phyloP scores from a whole-genome alignment of 92 coral and sea anemone species.

The Epizoanthus fatuus region DNA sequence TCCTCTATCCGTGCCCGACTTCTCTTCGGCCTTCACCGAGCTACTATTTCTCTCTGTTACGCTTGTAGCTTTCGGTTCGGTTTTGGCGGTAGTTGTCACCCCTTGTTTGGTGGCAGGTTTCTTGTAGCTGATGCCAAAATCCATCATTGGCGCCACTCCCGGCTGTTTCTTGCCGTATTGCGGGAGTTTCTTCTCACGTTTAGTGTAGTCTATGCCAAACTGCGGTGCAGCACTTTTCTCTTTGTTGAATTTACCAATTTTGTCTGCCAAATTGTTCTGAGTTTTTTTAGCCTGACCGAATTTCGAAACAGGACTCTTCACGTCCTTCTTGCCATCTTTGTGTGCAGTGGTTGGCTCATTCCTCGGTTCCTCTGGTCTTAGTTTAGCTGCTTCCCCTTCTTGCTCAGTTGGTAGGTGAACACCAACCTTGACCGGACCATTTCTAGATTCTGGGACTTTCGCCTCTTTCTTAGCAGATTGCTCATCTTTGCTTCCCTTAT shows the following conservation, averaged over 20 bases:
- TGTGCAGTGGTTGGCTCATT: neutral
- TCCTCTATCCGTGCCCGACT: neutral
- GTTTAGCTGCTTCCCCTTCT: neutral
- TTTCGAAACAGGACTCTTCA: constrained; percentile 8
- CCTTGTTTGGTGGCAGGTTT: constrained; percentile 5
- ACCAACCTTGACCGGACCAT: neutral
- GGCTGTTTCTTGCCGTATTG: neutral
- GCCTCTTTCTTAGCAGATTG: constrained; percentile 18
- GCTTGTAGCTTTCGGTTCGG: neutral
- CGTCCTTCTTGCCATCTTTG: constrained; percentile 4
- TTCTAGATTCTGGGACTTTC: neutral
- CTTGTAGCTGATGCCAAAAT: constrained; percentile 36
- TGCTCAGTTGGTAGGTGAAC: neutral
- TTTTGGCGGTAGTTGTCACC: neutral
- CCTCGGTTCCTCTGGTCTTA: neutral
- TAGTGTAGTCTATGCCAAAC: constrained; percentile 32
- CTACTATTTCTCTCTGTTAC: neutral
- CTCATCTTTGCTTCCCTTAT: constrained; percentile 6
- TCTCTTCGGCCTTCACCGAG: constrained; percentile 18
- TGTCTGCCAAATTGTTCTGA: constrained; percentile 31
- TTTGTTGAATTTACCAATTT: constrained; percentile 30
- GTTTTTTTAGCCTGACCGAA: constrained; percentile 29
- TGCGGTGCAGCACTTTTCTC: constrained; percentile 3
- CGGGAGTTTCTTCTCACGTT: constrained; percentile 21
- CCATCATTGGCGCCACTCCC: constrained; percentile 31